Evolutionary conservation across 1,140 invertebrate genomes (phyloP), one percentile per base, ranked within the genome.

Genomic region (Mamestra configurata): DNA sequence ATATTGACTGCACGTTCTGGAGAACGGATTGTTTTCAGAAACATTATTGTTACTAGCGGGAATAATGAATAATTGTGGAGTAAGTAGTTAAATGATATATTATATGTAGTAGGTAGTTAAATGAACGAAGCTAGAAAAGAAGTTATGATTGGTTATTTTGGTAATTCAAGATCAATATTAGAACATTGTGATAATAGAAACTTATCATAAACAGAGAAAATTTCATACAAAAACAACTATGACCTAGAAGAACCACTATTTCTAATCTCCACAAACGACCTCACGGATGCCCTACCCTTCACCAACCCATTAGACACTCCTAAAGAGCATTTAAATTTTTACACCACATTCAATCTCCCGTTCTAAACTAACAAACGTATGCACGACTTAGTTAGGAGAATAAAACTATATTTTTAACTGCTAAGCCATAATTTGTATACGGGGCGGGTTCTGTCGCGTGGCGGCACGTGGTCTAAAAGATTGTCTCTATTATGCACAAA

Each of bases 381-480:
- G 90, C 90, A 84, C 85, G 90, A 90, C 85, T 91, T 87, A 86
- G 84, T 82, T 80, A 15, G 22, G 82, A 83, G 84, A 87, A 87
- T 87, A 88, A 81, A 86, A 70, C 71, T 80, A 83, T 80, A 86
- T 82, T 82, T 82, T 87, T 81, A 84, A 83, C 79, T 79, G 79
- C 24, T 90, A 91, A 91, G 88, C 88, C 88, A 79, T 91, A 84
- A 91, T 91, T 91, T 91, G 86, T 88, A 90, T 85, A 91, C 85
- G 59, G 61, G 78, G 85, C 84, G 86, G 83, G 80, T 57, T n/a
- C 8, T 1, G 85, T 6, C 90, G 88, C 90, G 89, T 85, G 90
- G 13, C 88, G 87, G 15, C 90, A 79, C 88, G 90, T 89, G 90
- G 43, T 61, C 20, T 66, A 64, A 27, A 66, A 77, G 43, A 77